Evolutionary conservation across 1,140 invertebrate genomes (phyloP).

Genomic region (Cotesia typhae): DNA sequence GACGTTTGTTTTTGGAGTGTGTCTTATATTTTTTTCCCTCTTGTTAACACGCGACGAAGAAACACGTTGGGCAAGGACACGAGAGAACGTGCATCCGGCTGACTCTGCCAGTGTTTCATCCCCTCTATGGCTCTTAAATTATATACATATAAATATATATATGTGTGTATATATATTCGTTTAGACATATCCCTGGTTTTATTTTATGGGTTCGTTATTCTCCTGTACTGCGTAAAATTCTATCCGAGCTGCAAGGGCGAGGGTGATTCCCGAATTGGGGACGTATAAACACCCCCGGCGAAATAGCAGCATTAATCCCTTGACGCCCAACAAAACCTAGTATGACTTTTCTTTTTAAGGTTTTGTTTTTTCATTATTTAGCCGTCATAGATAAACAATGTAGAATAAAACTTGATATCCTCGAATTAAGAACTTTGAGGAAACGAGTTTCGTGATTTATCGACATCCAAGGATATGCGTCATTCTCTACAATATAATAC

Average conservation of each 20-base stretch:
- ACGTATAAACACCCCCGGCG: conserved; percentile 21
- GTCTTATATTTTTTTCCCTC: conserved; percentile 20
- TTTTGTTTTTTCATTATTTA: background rate
- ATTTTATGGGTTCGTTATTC: conserved; percentile 37
- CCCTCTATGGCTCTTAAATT: background rate
- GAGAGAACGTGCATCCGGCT: conserved; percentile 17
- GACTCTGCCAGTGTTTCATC: conserved; percentile 5
- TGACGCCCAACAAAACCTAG: background rate
- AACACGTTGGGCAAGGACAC: conserved; percentile 33
- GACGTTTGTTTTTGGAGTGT: conserved; percentile 8
- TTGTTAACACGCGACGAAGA: conserved; percentile 10
- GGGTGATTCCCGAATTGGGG: conserved; percentile 32
- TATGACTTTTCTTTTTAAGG: background rate
- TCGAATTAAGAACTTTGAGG: background rate
- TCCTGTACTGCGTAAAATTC: background rate
- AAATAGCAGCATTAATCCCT: conserved; percentile 28
- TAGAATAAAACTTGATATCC: background rate
- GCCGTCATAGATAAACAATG: background rate
- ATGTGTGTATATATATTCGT: too few species aligned
- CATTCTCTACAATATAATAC: conserved; percentile 4
- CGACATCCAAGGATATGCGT: conserved; percentile 18
- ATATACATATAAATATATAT: too few species aligned
- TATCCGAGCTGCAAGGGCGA: conserved; percentile 11
- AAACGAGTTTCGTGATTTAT: conserved; percentile 27
- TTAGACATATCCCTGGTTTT: conserved; percentile 34